These are phyloP conservation scores for Pseudomyrmex concolor DNA, from an alignment of 1,140 invertebrate genomes.

Conservation along the genomic window DNA sequence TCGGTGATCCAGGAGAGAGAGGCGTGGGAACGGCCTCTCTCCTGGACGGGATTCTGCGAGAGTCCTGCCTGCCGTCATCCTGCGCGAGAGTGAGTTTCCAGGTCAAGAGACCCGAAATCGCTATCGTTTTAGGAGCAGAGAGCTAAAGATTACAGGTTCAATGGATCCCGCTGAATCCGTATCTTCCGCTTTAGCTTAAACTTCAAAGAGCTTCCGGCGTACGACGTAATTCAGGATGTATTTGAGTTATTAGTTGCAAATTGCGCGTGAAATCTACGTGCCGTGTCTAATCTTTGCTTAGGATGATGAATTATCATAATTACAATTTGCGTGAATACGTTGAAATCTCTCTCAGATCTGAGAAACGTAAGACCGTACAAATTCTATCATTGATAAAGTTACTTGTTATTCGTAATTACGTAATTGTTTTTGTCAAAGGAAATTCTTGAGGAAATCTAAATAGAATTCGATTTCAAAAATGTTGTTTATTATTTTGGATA, in stretches of 20 bases:
- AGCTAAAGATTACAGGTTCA: slow-evolving; percentile 68
- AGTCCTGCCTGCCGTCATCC: too few species aligned
- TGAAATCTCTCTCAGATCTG: not conserved
- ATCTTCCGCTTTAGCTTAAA: slow-evolving; percentile 59
- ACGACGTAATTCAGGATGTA: slow-evolving; percentile 54
- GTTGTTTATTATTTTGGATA: slow-evolving; percentile 60
- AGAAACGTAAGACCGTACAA: not conserved
- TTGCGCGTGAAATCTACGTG: slow-evolving; percentile 42
- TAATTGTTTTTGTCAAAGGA: not conserved
- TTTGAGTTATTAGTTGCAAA: slow-evolving; percentile 60
- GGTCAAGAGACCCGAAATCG: slow-evolving; percentile 69
- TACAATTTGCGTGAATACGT: not conserved
- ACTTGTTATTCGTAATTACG: not conserved
- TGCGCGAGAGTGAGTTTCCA: slow-evolving; percentile 62
- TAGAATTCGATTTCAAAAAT: slow-evolving; percentile 19
- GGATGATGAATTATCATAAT: slow-evolving; percentile 43
- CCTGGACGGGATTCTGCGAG: too few species aligned
- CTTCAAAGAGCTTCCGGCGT: slow-evolving; percentile 60
- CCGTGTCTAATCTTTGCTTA: slow-evolving; percentile 39
- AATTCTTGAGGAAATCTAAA: not conserved
- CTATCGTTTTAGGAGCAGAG: slow-evolving; percentile 70
- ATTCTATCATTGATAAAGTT: not conserved
- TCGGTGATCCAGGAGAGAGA: slow-evolving; percentile 15
- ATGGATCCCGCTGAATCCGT: slow-evolving; percentile 66
- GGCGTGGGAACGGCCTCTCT: too few species aligned